These are phyloP conservation scores for Syrphus vitripennis DNA, from an alignment of 2,888 invertebrate species.

Conservation along the genomic window DNA sequence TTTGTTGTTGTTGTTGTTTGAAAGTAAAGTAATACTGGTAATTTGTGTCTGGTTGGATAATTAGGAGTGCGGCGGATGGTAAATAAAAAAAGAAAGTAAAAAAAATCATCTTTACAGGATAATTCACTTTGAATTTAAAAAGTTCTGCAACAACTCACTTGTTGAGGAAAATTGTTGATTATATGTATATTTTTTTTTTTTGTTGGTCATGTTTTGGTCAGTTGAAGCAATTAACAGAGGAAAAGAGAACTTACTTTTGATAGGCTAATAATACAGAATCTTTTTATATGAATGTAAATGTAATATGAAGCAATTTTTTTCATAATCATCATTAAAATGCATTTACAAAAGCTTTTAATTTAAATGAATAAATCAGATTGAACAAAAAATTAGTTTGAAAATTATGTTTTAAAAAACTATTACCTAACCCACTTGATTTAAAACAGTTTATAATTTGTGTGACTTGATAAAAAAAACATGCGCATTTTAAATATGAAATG, in stretches of 20 bases:
- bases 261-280: too few species aligned
- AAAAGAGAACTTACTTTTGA: background rate
- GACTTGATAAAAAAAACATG: too few species aligned
- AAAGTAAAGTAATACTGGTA: conserved; percentile 47
- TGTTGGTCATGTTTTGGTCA: conserved; percentile 5
- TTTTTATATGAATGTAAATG: too few species aligned
- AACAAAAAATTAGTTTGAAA: too few species aligned
- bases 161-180: background rate
- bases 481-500: too few species aligned
- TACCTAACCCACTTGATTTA: too few species aligned
- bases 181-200: conserved; percentile 3
- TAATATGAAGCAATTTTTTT: too few species aligned
- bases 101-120: conserved; percentile 44
- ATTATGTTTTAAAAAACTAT: too few species aligned
- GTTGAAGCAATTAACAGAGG: conserved; percentile 28
- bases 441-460: too few species aligned
- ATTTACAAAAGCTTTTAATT: too few species aligned
- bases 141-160: conserved; percentile 4
- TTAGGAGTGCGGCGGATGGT: conserved; percentile 52
- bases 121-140: conserved; percentile 44
- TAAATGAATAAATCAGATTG: too few species aligned
- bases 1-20: conserved; percentile 10
- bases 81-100: background rate
- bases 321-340: too few species aligned
- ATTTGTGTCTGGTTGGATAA: conserved; percentile 66